Evolutionary conservation across 1,140 invertebrate genomes (phyloP), one percentile per base, ranked within the genome.

Genomic region (Camponotus floridanus): DNA sequence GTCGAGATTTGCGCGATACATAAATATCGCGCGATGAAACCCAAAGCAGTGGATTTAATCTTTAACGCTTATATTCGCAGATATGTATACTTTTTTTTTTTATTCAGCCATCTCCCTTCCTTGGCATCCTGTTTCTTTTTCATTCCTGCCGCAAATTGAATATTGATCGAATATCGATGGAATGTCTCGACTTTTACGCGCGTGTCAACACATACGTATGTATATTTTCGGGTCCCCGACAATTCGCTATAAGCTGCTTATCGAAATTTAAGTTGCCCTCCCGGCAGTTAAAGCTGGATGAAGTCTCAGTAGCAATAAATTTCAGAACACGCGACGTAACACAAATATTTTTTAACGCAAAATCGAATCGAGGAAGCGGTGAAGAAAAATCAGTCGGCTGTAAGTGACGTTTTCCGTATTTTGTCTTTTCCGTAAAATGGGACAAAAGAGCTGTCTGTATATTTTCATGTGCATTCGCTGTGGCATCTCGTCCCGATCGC

Each of bases 81-180:
- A 1, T 64, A 31, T 36, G 36, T 64, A 64, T 33, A 59, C 6
- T 39, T 39, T 39, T 39, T 36, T 36, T 67, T 21, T 59, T 36
- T 57, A 59, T 42, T 59, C 2, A 21, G 18, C 11, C 5, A 65
- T 83, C 62, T 45, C 15, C 48, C 15, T 3, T 51, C 15, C 18
- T 57, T 55, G 73, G 21, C 42, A 74, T 68, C 61, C 39, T 86
- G 59, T 88, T 86, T 88, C 73, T 61, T 86, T 73, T 78, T 39
- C 76, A 62, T 67, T 42, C 51, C 36, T 11, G 3, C 62, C 26
- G 76, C 59, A 70, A 86, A 81, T 86, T 85, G 85, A 62, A 64
- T 88, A 88, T 88, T 74, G 87, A 88, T 88, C 18, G 48, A 9
- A 55, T 55, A 55, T 55, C 48, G 70, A 55, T 51, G 9, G 18